phyloP scores from a whole-genome alignment of 2,113 vertebrate species.

The Oenanthe melanoleuca region DNA sequence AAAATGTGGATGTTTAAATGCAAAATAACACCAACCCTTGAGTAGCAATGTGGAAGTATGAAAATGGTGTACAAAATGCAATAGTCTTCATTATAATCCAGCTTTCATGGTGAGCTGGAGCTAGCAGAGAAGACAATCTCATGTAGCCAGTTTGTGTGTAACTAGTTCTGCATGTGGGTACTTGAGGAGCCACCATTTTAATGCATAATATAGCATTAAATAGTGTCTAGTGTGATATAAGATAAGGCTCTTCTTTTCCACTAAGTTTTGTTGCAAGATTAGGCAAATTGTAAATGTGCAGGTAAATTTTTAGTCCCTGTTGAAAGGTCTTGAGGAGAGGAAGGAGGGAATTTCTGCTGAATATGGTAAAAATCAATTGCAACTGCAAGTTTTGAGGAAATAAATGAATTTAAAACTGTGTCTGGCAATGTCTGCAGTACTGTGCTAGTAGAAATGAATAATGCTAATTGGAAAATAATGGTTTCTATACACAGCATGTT shows the following conservation, averaged over 20 bases:
- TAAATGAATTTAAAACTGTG: not conserved
- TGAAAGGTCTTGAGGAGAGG: not conserved
- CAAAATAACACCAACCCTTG: not conserved
- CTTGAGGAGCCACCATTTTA: not conserved
- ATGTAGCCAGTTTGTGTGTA: not conserved
- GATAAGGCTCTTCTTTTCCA: not conserved
- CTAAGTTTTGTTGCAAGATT: not conserved
- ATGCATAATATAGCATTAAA: not conserved
- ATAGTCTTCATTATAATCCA: not conserved
- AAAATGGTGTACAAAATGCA: not conserved
- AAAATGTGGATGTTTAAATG: not conserved
- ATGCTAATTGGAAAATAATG: not conserved
- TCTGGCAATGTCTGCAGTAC: not conserved
- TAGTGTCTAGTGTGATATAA: not conserved
- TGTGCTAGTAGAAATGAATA: not conserved
- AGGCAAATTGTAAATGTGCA: not conserved
- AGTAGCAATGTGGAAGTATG: not conserved
- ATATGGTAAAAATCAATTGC: not conserved
- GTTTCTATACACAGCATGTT: not conserved
- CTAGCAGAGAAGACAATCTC: not conserved
- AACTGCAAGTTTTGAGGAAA: not conserved
- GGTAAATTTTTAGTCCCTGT: not conserved
- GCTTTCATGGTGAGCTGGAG: not conserved
- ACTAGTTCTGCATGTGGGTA: not conserved
- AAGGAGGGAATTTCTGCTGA: not conserved